Evolutionary conservation across 2,888 invertebrate genomes (phyloP).

Genomic region (Tetragonisca angustula): DNA sequence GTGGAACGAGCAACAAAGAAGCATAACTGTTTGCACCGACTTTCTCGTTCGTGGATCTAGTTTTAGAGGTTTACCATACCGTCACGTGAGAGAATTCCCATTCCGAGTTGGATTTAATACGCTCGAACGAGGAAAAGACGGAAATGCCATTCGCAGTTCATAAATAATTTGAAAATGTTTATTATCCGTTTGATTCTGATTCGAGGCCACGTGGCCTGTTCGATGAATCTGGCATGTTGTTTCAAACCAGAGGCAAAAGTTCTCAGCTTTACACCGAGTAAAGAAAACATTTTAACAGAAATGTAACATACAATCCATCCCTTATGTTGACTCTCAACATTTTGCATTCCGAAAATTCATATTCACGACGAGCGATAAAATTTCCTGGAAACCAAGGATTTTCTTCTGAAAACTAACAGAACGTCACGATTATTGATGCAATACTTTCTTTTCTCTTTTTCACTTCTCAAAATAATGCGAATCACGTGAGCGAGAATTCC

Average conservation of each 20-base stretch:
- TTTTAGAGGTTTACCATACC: constrained; percentile 58
- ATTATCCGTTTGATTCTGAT: constrained; percentile 55
- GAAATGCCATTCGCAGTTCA: constrained; percentile 66
- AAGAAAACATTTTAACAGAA: neutral
- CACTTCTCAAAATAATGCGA: too few species aligned
- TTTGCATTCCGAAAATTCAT: neutral
- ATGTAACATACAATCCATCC: neutral
- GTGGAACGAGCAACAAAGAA: constrained; percentile 28
- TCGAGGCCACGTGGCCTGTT: constrained; percentile 51
- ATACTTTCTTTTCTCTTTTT: neutral
- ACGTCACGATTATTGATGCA: neutral
- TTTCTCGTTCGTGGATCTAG: constrained; percentile 43
- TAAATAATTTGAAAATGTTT: constrained; percentile 70
- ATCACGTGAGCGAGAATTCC: too few species aligned
- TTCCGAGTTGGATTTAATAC: constrained; percentile 35
- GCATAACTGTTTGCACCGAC: constrained; percentile 26
- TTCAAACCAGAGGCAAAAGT: neutral
- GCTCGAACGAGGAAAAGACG: constrained; percentile 52
- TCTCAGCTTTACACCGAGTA: neutral
- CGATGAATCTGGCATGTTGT: neutral
- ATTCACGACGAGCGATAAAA: neutral
- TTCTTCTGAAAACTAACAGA: neutral
- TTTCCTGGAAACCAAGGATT: neutral
- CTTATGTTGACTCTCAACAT: neutral
- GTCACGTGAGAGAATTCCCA: constrained; percentile 58